These are phyloP conservation scores for Micromys minutus DNA, from an alignment of 2,113 vertebrate genomes.

Conservation along the genomic window DNA sequence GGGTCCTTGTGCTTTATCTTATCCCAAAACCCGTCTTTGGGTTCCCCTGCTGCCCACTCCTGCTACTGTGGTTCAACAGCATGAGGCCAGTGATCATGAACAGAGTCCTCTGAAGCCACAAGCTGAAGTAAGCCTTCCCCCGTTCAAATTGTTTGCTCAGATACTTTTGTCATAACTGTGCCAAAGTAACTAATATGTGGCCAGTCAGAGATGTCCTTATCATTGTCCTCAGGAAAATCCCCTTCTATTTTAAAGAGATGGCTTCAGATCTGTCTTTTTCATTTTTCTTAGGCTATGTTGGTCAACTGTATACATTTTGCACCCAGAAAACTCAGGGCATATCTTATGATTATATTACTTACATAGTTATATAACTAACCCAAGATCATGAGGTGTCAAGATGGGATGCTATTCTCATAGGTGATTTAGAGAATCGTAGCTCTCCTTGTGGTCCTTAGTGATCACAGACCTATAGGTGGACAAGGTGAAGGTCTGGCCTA, in stretches of 20 bases:
- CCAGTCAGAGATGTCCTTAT: neutral
- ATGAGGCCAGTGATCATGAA: neutral
- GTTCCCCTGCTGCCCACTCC: neutral
- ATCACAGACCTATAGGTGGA: neutral
- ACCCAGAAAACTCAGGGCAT: neutral
- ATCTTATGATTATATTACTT: neutral
- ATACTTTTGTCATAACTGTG: neutral
- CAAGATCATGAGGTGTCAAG: neutral
- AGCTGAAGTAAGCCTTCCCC: neutral
- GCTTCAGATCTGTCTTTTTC: neutral
- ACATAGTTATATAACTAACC: neutral
- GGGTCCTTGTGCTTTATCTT: neutral
- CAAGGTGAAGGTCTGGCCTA: neutral
- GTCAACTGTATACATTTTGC: neutral
- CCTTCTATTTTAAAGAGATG: neutral
- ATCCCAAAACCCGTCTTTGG: too few relatives aligned
- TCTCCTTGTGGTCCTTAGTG: neutral
- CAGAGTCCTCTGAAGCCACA: neutral
- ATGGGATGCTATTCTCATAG: neutral
- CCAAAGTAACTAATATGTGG: neutral
- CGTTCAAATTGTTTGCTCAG: neutral
- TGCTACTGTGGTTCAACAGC: neutral
- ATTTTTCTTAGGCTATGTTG: neutral
- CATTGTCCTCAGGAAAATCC: neutral
- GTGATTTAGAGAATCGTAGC: neutral